These are phyloP conservation scores for Helleia helle DNA, from an alignment of 2,888 invertebrate species.

Conservation along the genomic window DNA sequence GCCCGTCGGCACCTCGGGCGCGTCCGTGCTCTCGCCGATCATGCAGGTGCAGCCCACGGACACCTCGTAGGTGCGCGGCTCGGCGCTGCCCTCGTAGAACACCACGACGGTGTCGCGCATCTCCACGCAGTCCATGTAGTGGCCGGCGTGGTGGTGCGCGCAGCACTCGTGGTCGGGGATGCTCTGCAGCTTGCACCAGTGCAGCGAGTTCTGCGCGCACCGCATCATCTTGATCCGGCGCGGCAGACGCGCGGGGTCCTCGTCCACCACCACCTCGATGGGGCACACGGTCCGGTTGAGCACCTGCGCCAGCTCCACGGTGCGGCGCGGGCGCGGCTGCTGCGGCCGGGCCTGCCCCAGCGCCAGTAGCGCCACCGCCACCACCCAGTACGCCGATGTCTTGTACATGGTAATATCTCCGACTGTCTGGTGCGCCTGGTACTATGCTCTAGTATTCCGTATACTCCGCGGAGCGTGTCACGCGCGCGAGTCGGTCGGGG, in stretches of 20 bases:
- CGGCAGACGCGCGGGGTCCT: constrained; percentile 42
- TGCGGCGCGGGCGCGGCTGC: constrained; percentile 22
- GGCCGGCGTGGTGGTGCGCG: constrained; percentile 37
- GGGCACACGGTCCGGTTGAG: constrained; percentile 54
- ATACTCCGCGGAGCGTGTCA: no score
- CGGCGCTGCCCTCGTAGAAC: constrained; percentile 29
- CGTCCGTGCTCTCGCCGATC: constrained; percentile 32
- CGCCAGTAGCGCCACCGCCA: not conserved
- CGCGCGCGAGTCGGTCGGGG: no score
- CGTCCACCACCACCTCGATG: constrained; percentile 39
- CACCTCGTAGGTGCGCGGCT: constrained; percentile 32
- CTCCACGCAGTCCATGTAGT: constrained; percentile 52
- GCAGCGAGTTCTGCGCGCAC: constrained; percentile 43
- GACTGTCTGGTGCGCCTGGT: no score
- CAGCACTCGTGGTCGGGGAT: constrained; percentile 48
- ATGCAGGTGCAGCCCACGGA: constrained; percentile 60
- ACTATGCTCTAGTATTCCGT: no score
- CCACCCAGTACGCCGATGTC: not conserved
- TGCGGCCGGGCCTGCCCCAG: constrained; percentile 20
- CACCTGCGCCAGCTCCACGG: constrained; percentile 37
- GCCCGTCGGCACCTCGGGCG: constrained; percentile 20
- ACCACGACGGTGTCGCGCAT: constrained; percentile 55
- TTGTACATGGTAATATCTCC: no score
- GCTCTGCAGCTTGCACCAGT: constrained; percentile 37
- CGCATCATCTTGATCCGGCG: constrained; percentile 49